phyloP scores from a whole-genome alignment of 2,797 vertebrate genomes.

The Mormyrops boulengeri region DNA sequence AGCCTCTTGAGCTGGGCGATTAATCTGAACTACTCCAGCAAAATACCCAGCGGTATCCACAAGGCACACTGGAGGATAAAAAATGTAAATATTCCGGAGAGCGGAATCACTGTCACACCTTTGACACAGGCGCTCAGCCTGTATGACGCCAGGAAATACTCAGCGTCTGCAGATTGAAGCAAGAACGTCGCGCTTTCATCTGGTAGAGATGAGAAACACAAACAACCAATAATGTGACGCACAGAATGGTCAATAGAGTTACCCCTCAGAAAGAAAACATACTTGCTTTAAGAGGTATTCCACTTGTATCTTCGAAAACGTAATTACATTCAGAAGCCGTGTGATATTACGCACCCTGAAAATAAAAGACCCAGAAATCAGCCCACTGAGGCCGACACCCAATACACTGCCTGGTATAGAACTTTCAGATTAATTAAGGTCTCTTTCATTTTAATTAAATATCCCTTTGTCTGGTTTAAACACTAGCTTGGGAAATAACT shows the following conservation, averaged over 20 bases:
- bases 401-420: conserved; percentile 35
- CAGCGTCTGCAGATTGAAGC: neutral
- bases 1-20: neutral
- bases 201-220: neutral
- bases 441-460: conserved; percentile 66
- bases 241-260: neutral
- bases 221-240: neutral
- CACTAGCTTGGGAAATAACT: conserved; percentile 47
- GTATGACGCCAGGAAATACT: neutral
- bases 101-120: neutral
- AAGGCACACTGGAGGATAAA: neutral
- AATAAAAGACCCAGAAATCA: conserved; percentile 20
- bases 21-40: neutral
- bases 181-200: neutral
- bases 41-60: neutral
- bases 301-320: conserved; percentile 38
- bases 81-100: neutral
- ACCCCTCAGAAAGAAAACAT: neutral
- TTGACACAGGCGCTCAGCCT: neutral
- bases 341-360: neutral
- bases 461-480: conserved; percentile 46
- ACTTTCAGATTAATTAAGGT: conserved; percentile 56
- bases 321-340: conserved; percentile 38
- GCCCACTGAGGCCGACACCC: neutral
- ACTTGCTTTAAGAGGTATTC: conserved; percentile 17